Base-by-base conservation (phyloP, 2,113 vertebrate species). In the Boulengeromyrus knoepffleri region DNA sequence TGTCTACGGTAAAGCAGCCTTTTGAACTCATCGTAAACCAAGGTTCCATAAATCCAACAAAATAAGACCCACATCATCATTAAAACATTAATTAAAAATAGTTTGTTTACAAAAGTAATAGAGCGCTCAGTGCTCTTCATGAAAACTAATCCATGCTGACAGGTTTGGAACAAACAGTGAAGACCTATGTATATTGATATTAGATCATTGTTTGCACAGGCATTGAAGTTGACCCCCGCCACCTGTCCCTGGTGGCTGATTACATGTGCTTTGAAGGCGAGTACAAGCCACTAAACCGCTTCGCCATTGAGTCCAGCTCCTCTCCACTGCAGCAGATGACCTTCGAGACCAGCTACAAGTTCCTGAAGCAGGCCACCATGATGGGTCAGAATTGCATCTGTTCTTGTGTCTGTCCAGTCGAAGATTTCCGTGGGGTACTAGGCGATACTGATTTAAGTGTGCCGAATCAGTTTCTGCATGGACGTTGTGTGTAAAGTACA, bases 281-380 rank as follows among this genome's bases (percentile, higher is more conserved):
- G 5, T 99, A 99, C 88, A 99, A 98, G 90, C 97, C 99, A 0
- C 94, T 99, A 31, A 99, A 97, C 93, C 96, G 98, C 0, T 95
- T 96, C 19, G 97, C 97, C 92, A 99, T 99, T 88, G 95, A 93
- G 88, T 99, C 98, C 86, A 99, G 94, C 95, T 96, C 98, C 19
- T 99, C 99, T 0, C 99, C 99, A 6, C 95, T 99, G 92, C 99
- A 99, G 92, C 98, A 99, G 96, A 99, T 99, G 99, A 99, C 98
- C 0, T 99, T 99, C 84, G 99, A 99, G 94, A 99, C 98, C 90
- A 99, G 98, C 93, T 99, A 96, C 94, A 98, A 98, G 87, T 99
- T 99, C 92, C 92, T 99, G 89, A 99, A 99, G 93, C 96, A 99
- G 85, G 99, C 99, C 19, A 97, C 97, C 3, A 95, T 98, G 96